Evolutionary conservation across 2,888 invertebrate genomes (phyloP).

Genomic region (Polydrusus cervinus): DNA sequence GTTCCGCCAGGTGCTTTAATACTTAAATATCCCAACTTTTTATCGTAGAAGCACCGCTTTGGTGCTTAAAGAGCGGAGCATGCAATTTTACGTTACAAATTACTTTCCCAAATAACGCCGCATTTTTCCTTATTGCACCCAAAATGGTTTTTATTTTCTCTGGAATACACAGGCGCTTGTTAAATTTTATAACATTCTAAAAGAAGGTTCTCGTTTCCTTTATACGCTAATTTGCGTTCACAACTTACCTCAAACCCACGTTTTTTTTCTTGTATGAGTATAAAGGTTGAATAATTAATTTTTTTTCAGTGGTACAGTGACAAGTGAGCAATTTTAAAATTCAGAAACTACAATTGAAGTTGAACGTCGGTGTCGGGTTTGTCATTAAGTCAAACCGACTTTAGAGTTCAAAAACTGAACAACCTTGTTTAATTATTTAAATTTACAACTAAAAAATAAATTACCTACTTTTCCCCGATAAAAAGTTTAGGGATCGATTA

Average conservation of each 20-base stretch:
- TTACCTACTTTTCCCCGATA: too few relatives aligned
- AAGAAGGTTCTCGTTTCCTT: conserved; percentile 4
- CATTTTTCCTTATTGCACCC: conserved; percentile 32
- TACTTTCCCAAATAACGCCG: conserved; percentile 34
- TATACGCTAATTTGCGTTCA: conserved; percentile 14
- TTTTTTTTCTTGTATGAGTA: neutral
- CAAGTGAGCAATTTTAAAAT: too few relatives aligned
- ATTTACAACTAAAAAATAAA: too few relatives aligned
- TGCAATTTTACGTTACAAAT: conserved; percentile 36
- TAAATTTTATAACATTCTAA: conserved; percentile 22
- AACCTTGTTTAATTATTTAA: too few relatives aligned
- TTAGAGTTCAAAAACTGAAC: too few relatives aligned
- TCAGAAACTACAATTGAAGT: too few relatives aligned
- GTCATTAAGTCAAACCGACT: too few relatives aligned
- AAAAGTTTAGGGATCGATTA: too few relatives aligned
- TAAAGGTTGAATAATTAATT: neutral
- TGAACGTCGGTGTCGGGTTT: too few relatives aligned
- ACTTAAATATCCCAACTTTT: conserved; percentile 22
- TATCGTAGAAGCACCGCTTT: conserved; percentile 8
- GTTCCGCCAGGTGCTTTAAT: conserved; percentile 31
- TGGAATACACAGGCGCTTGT: conserved; percentile 23
- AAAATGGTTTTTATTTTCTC: conserved; percentile 32
- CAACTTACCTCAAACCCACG: neutral
- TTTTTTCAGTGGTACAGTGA: too few relatives aligned
- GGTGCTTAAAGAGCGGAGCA: conserved; percentile 31